Base-by-base conservation (phyloP, 2,113 vertebrate genomes). In the Sardina pilchardus region DNA sequence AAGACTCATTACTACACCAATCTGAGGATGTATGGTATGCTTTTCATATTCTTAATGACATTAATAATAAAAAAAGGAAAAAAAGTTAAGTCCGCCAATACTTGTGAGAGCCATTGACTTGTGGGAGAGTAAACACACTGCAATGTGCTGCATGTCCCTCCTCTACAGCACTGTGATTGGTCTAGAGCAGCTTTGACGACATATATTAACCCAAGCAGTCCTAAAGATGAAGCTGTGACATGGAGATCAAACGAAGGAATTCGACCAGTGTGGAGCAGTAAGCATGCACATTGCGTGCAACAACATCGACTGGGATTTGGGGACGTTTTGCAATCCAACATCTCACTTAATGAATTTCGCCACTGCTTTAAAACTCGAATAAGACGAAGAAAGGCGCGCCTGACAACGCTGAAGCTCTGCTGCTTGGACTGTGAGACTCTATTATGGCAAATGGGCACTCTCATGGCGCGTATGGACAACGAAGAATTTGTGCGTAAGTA, bases 151-250 rank as follows among this genome's bases (percentile, higher is more conserved):
- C 84, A 78, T 21, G 90, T 91, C 93, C 85, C 95, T 93, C 96
- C 96, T 91, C 92, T 59, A 85, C 87, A 42, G 45, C 59, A 80
- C 82, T 82, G 56, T 91, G 92, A 97, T 96, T 97, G 96, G 96
- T 91, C 90, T 84, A 86, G 84, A 88, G 85, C n/a, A 84, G 89
- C 93, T 95, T 94, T 96, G 96, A 96, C 96, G 95, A 94, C 95
- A 96, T 96, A 97, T 97, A 97, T 97, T 96, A 96, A 96, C 94
- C 95, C 96, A 92, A 93, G 95, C 93, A 90, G 94, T 93, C 93
- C 96, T 92, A 95, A 97, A 97, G 94, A 96, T 97, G 96, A 96
- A 95, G 95, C 96, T 96, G 94, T 95, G 90, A 95, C 95, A 94
- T 96, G 96, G 95, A 96, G 95, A 93, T 95, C 93, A 88, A 89